Evolutionary conservation across 2,113 vertebrate genomes (phyloP).

Genomic region (Protomyctophum bolini): DNA sequence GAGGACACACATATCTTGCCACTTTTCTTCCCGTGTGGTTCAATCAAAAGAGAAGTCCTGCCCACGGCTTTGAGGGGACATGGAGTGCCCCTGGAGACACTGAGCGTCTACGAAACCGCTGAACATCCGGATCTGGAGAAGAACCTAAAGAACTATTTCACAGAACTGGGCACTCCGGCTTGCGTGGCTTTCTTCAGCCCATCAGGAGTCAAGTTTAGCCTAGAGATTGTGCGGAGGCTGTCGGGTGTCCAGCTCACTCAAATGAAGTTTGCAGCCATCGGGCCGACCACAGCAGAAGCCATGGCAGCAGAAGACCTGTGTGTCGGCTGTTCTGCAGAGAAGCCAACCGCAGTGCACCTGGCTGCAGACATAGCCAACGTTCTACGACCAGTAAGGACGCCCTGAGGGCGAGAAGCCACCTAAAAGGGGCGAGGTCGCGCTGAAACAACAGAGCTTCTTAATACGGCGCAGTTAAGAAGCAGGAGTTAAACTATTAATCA

Average conservation of each 20-base stretch:
- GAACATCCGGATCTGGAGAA: conserved; percentile 84
- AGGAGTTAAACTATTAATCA: too few species aligned
- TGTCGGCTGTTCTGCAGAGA: conserved; percentile 82
- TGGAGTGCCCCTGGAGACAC: conserved; percentile 84
- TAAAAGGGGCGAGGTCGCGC: too few species aligned
- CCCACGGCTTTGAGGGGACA: conserved; percentile 83
- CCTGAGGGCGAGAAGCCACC: too few species aligned
- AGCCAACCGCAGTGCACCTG: conserved; percentile 83
- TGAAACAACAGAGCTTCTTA: too few species aligned
- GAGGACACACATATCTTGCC: conserved; percentile 75
- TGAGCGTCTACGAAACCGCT: conserved; percentile 89
- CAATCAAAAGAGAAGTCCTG: conserved; percentile 90
- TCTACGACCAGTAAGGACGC: conserved; percentile 33
- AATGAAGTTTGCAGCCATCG: conserved; percentile 92
- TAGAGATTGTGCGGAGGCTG: conserved; percentile 81
- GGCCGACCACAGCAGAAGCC: conserved; percentile 85
- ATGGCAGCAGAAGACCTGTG: conserved; percentile 78
- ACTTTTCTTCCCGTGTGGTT: conserved; percentile 93
- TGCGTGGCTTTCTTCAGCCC: conserved; percentile 91
- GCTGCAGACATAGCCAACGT: conserved; percentile 72
- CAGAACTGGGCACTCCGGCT: conserved; percentile 85
- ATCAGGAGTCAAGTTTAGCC: conserved; percentile 87
- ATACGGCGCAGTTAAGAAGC: too few species aligned
- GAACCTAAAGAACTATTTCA: conserved; percentile 83
- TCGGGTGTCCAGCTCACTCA: conserved; percentile 72